Percentiles rank a stretch among this genome's conserved stretches.
These are phyloP conservation scores for Carabus problematicus DNA, from an alignment of 2,888 invertebrate genomes.

Conservation along the genomic window DNA sequence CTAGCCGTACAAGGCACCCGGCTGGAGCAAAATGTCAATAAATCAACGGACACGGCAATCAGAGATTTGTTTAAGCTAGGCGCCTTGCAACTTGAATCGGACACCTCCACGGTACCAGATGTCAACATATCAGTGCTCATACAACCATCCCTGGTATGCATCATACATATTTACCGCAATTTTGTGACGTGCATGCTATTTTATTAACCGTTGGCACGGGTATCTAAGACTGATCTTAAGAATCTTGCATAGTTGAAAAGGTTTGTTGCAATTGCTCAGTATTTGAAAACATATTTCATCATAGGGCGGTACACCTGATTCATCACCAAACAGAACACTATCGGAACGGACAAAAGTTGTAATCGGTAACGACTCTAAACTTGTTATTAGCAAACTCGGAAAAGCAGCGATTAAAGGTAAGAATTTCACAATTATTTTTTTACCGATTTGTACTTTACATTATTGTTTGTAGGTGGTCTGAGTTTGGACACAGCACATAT, in stretches of 20 bases:
- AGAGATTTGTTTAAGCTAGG: slow-evolving; percentile 59
- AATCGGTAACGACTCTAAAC: slow-evolving; percentile 55
- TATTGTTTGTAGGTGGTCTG: slow-evolving; percentile 71
- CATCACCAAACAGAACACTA: slow-evolving; percentile 9
- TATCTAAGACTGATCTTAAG: slow-evolving; percentile 4
- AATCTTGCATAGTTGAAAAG: slow-evolving; percentile 41
- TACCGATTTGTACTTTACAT: slow-evolving; percentile 35
- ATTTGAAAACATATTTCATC: slow-evolving; percentile 28
- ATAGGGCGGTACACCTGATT: neutral
- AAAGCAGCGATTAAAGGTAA: slow-evolving; percentile 82
- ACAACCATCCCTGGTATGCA: slow-evolving; percentile 45
- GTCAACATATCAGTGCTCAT: slow-evolving; percentile 52
- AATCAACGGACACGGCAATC: slow-evolving; percentile 59
- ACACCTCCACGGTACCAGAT: slow-evolving; percentile 40
- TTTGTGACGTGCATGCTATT: neutral
- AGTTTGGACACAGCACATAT: slow-evolving; percentile 74
- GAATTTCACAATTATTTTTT: neutral
- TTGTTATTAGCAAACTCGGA: slow-evolving; percentile 73
- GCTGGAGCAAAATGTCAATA: slow-evolving; percentile 58
- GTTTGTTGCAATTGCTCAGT: neutral
- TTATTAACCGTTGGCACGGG: slow-evolving; percentile 26
- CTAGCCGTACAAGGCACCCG: slow-evolving; percentile 69
- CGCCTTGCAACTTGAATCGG: slow-evolving; percentile 55
- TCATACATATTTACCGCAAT: neutral
- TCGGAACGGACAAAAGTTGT: slow-evolving; percentile 36